Percentiles rank a stretch among this genome's conserved stretches.
Evolutionary conservation across 1,140 invertebrate genomes (phyloP).

Genomic region (Drosophila aff.): DNA sequence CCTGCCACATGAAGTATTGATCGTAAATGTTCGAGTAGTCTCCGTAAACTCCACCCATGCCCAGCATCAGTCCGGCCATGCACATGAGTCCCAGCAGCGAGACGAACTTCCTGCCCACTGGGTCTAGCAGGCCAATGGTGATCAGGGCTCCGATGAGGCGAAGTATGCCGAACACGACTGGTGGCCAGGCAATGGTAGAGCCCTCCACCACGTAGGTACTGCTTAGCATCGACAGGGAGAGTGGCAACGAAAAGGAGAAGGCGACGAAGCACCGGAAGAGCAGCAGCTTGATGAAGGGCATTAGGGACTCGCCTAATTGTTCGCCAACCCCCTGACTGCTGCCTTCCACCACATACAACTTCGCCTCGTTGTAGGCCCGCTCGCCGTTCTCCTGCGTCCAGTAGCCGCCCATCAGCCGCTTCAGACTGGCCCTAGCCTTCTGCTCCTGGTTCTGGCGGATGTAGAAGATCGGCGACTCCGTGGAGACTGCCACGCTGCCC

Average conservation of each 20-base stretch:
- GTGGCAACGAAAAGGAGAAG: constrained; percentile 65
- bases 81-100: constrained; percentile 54
- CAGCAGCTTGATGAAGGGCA: constrained; percentile 66
- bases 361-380: constrained; percentile 49
- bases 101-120: constrained; percentile 55
- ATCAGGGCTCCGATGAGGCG: constrained; percentile 57
- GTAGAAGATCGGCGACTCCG: constrained; percentile 68
- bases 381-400: constrained; percentile 26
- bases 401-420: constrained; percentile 14
- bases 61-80: constrained; percentile 66
- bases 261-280: constrained; percentile 69
- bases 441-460: constrained; percentile 63
- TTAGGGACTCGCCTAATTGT: constrained; percentile 32
- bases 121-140: constrained; percentile 47
- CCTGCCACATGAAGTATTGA: constrained; percentile 50
- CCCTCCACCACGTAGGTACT: constrained; percentile 9
- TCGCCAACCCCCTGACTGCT: constrained; percentile 27
- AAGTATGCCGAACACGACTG: constrained; percentile 38
- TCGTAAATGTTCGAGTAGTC: not conserved
- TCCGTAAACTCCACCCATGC: constrained; percentile 60
- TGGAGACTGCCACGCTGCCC: constrained; percentile 7
- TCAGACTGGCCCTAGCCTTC: constrained; percentile 41
- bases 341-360: constrained; percentile 55
- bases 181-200: constrained; percentile 33
- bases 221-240: constrained; percentile 21